phyloP scores from a whole-genome alignment of 2,113 vertebrate species.

The Mixornis gularis region DNA sequence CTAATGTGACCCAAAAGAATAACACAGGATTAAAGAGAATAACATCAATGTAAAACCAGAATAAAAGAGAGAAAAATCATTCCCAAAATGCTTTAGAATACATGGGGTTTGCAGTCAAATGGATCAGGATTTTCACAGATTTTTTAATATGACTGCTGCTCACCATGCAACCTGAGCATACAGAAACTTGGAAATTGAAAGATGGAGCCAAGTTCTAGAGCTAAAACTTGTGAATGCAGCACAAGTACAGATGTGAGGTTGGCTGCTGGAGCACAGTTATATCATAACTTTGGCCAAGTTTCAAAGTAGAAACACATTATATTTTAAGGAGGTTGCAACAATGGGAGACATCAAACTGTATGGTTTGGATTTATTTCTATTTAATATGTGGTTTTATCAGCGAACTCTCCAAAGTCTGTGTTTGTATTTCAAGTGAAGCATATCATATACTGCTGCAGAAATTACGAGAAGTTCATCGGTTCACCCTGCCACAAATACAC shows the following conservation, averaged over 20 bases:
- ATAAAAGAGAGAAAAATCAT: background rate
- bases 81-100: background rate
- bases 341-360: background rate
- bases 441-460: background rate
- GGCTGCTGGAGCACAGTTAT: background rate
- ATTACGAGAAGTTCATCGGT: background rate
- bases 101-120: background rate
- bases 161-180: background rate
- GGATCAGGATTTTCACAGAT: background rate
- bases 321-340: background rate
- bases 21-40: background rate
- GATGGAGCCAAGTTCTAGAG: background rate
- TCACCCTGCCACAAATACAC: background rate
- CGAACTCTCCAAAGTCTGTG: background rate
- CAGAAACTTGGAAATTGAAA: background rate
- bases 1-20: background rate
- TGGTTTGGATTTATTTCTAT: background rate
- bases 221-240: background rate
- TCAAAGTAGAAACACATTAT: background rate
- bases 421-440: background rate
- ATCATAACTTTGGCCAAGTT: background rate
- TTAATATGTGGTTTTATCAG: background rate
- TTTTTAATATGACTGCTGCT: background rate
- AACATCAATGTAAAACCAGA: background rate
- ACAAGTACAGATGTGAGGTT: background rate